Evolutionary conservation across 1,140 invertebrate species (phyloP), one percentile per base, ranked within the genome.

Genomic region (Portunus trituberculatus): DNA sequence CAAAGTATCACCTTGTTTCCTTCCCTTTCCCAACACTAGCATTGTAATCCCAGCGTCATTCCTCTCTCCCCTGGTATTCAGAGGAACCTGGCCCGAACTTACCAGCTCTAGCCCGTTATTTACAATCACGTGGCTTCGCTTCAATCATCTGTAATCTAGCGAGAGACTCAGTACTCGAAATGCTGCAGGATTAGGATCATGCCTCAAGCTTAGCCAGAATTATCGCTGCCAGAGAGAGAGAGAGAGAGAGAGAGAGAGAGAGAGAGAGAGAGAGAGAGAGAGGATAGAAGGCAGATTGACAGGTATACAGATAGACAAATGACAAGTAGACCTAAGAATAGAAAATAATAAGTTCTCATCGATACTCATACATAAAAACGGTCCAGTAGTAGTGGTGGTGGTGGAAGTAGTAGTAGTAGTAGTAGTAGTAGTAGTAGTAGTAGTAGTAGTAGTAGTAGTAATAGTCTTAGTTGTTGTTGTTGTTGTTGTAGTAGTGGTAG

Each of bases 111-210:
- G 67, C 67, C 67, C 25, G 20, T n/a, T 25, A 76, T 76, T 76
- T 76, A 76, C 67, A 20, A n/a, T 25, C 67, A n/a, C 20, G n/a
- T 2, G 67, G 67, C 67, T 12, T 76, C 67, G 67, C 67, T n/a
- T 76, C n/a, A 76, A n/a, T 76, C 67, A 25, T n/a, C 20, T 76
- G 67, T 76, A 76, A 76, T 76, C 67, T 76, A n/a, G n/a, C n/a
- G n/a, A 76, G 25, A n/a, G n/a, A 76, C 67, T 76, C 67, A n/a
- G 67, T 76, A n/a, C 67, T 76, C 67, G 67, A 76, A 76, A n/a
- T n/a, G 67, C 67, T 76, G 67, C 67, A n/a, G 67, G 59, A 76
- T 76, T 76, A 76, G 12, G 67, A 76, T 76, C 67, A 25, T 76
- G 20, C 25, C 67, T 76, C 67, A 76, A 76, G 67, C 67, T 76